These are phyloP conservation scores for Tragelaphus eurycerus DNA, from an alignment of 2,797 vertebrate genomes.

Conservation along the genomic window DNA sequence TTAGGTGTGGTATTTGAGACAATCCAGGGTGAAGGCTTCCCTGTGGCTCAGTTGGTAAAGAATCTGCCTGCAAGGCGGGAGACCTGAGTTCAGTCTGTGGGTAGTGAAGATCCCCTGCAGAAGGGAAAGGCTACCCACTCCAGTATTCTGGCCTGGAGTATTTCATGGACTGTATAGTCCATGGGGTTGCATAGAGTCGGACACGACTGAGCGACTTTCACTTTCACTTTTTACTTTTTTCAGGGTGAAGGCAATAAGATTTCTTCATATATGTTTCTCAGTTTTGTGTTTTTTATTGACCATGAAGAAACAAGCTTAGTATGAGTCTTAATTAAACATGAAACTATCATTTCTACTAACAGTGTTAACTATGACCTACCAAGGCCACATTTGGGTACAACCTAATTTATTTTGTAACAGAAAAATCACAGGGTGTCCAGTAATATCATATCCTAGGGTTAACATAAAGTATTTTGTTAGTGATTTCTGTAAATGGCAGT, in stretches of 20 bases:
- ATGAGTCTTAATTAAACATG: not conserved
- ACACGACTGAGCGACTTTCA: not conserved
- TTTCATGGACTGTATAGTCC: not conserved
- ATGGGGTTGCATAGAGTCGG: not conserved
- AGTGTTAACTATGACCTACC: not conserved
- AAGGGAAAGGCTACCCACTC: not conserved
- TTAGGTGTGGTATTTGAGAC: not conserved
- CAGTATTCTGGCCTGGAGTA: not conserved
- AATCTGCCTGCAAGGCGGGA: not conserved
- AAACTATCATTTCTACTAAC: not conserved
- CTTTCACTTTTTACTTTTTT: not conserved
- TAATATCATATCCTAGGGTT: not conserved
- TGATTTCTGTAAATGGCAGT: not conserved
- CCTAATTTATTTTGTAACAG: constrained; percentile 8
- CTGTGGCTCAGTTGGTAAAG: not conserved
- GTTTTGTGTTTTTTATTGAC: not conserved
- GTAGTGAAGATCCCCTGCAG: not conserved
- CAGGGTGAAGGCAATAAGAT: not conserved
- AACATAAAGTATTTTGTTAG: not conserved
- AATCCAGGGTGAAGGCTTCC: not conserved
- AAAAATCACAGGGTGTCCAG: not conserved
- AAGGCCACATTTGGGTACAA: not conserved
- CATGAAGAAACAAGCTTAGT: not conserved
- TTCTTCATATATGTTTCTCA: not conserved
- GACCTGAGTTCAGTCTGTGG: not conserved